A percentile compares a stretch with the other conserved stretches of the same genome.
Evolutionary conservation across 2,797 vertebrate genomes (phyloP).

Genomic region (Enteromius radiatus): DNA sequence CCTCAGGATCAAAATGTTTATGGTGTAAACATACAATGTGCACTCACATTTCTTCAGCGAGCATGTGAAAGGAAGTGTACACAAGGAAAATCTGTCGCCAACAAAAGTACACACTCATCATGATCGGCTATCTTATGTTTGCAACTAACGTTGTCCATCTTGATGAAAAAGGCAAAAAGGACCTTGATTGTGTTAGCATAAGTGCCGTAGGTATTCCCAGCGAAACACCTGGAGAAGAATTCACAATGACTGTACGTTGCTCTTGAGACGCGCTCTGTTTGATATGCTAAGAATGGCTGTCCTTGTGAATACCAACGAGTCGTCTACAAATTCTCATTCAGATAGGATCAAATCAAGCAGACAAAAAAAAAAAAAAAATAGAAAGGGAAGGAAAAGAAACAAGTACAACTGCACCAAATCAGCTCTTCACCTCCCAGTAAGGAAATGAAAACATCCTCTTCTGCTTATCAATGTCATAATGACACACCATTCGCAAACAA

Average conservation of each 20-base stretch:
- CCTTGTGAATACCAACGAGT: conserved; percentile 52
- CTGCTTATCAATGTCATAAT: conserved; percentile 18
- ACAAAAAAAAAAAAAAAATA: conserved; percentile 36
- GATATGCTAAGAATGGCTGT: conserved; percentile 43
- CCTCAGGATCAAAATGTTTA: neutral
- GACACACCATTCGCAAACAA: neutral
- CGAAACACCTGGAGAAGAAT: conserved; percentile 46
- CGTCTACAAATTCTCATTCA: conserved; percentile 54
- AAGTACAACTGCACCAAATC: conserved; percentile 34
- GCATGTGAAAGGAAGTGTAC: neutral
- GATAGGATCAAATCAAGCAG: conserved; percentile 56
- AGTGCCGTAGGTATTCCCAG: conserved; percentile 42
- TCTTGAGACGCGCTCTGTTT: conserved; percentile 51
- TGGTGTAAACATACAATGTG: neutral
- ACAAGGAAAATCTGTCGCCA: neutral
- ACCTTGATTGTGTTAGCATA: conserved; percentile 43
- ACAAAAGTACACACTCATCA: conserved; percentile 39
- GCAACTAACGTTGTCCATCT: conserved; percentile 33
- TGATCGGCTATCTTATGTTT: conserved; percentile 10
- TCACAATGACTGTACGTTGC: conserved; percentile 36
- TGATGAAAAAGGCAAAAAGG: conserved; percentile 40
- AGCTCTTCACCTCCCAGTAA: conserved; percentile 49
- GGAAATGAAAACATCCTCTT: conserved; percentile 57
- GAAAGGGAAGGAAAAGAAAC: conserved; percentile 19
- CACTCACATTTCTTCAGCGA: conserved; percentile 10